Base-by-base conservation (phyloP, 2,113 vertebrate species). In the Petrocephalus zakoni region DNA sequence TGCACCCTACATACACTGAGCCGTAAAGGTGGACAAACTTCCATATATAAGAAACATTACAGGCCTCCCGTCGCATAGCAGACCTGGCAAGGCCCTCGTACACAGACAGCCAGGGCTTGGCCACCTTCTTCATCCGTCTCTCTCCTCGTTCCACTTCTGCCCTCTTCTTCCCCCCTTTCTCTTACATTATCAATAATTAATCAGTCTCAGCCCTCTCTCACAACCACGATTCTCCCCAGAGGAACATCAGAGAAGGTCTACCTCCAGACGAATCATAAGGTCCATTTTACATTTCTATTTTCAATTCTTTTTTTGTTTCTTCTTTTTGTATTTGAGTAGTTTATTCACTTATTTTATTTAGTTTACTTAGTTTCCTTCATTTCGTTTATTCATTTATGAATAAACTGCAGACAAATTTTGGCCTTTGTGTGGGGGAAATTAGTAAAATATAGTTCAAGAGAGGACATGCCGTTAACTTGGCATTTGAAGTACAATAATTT, bases 171-270 rank as follows among this genome's bases (percentile, higher is more conserved):
- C 87, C 37, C n/a, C 11, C 61, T 46, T 25, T 46, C 46, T 87
- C 72, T 42, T 42, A 51, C 64, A 78, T 82, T 86, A 68, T 90
- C 83, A 89, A 90, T 88, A 86, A 90, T 89, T 86, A 49, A 90
- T 85, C 81, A 75, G 56, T 51, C 89, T n/a, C 49, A 46, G 58
- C 29, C 81, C 25, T 58, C 34, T 78, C 49, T 52, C 81, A 55
- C 68, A 64, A 25, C 86, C 56, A 34, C 34, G 25, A 37, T 86
- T n/a, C 52, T 83, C 81, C 56, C 87, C n/a, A 34, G 82, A n/a
- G 68, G 4, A 21, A 85, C 83, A 90, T 90, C 90, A 90, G 87
- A 89, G 90, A 15, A 15, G 19, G 25, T 17, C 25, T 78, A 88
- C 89, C 87, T 88, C 29, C 49, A 90, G 81, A 90, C 78, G 64